Evolutionary conservation across 2,888 invertebrate genomes (phyloP), one percentile per base, ranked within the genome.

Genomic region (Perizoma affinitatum): DNA sequence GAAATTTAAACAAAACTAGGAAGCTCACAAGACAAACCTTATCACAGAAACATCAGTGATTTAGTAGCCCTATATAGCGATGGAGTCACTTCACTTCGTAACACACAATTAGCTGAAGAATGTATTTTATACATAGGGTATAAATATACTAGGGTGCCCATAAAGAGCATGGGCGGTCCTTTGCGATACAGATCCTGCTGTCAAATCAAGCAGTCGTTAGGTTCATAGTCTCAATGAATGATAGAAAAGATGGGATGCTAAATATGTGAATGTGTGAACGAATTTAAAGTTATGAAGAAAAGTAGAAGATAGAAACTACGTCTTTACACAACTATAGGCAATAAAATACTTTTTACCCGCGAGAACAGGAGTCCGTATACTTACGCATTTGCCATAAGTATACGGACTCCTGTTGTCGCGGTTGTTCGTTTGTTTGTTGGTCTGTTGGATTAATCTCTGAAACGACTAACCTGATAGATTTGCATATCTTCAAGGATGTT

Each of bases 191-290:
- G 54, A 62, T 62, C 1, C 62, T 54, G 22, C 54, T 48, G 62
- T 58, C 58, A 43, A 47, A 60, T 53, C 49, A 53, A 54, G 40
- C 42, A 62, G 50, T 47, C 43, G 22, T 22, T 22, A 22, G 22
- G 43, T 54, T 70, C 69, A 70, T 56, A 65, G 65, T 66, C 58
- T 58, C 61, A 67, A 72, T 71, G 64, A 67, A 51, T 50, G 54
- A 35, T 60, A 10, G 47, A 61, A 61, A 53, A 50, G 43, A 50
- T 60, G 43, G 11, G 45, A 11, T 51, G 44, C 38, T 47, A n/a
- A n/a, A n/a, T n/a, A n/a, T n/a, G 35, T 36, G 56, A 45, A 33
- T 45, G 33, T 35, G 58, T 50, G 63, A 62, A 63, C 67, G 69
- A 45, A 57, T 46, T 46, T 42, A 57, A 51, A 46, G 10, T 34